A percentile compares a stretch with the other conserved stretches of the same genome.
Conservation (phyloP, 2,113 vertebrate genomes). For the Ptychochromis oligacanthus region DNA sequence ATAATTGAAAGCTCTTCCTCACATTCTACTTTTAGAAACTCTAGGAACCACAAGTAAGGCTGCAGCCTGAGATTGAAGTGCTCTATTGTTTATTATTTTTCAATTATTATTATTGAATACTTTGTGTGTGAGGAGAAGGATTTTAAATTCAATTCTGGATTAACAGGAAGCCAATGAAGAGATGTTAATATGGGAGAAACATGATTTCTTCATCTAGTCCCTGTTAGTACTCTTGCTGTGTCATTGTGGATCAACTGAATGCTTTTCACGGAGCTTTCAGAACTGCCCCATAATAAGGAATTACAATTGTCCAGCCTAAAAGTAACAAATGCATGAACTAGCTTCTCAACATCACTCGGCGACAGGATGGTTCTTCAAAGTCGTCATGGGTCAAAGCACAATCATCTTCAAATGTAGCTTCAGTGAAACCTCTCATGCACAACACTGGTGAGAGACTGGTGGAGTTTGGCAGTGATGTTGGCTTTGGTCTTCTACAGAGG, state of each 20-base stretch:
- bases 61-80: too few species aligned
- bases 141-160: neutral
- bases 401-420: neutral
- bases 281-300: neutral
- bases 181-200: neutral
- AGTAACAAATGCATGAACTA: neutral
- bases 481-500: constrained; percentile 19
- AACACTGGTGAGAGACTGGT: constrained; percentile 5
- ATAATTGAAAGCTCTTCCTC: too few species aligned
- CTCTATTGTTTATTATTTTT: too few species aligned
- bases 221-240: neutral
- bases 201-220: neutral
- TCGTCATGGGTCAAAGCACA: neutral
- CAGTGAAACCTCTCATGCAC: neutral
- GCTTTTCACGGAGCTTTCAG: neutral
- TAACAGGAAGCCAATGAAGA: neutral
- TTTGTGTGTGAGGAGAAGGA: neutral
- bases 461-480: constrained; percentile 11
- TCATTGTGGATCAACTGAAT: neutral
- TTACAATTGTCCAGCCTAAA: neutral
- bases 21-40: too few species aligned
- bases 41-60: too few species aligned
- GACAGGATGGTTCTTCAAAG: neutral
- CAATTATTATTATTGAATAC: too few species aligned
- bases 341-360: neutral